phyloP scores from a whole-genome alignment of 1,140 invertebrate species.

The Metopolophium dirhodum region DNA sequence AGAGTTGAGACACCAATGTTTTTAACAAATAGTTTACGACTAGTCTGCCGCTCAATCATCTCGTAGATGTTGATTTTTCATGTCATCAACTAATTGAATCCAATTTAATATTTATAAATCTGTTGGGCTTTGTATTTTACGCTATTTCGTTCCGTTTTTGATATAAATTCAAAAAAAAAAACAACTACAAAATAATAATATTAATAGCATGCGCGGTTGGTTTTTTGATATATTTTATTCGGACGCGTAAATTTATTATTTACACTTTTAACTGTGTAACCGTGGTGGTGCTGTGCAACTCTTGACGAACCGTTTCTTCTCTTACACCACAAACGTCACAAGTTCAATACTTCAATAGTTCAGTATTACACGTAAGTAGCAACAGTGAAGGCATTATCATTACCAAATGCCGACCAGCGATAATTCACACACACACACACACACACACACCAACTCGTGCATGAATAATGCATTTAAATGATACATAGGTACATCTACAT shows the following conservation, averaged over 20 bases:
- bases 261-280: not conserved
- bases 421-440: not conserved
- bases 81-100: not conserved
- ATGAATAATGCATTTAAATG: conserved; percentile 28
- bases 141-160: not conserved
- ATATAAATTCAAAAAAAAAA: not conserved
- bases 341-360: not conserved
- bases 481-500: not conserved
- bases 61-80: not conserved
- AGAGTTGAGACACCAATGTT: no score
- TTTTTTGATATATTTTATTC: not conserved
- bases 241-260: no score
- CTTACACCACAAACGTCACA: not conserved
- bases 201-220: not conserved
- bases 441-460: not conserved
- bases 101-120: not conserved
- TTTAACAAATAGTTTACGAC: not conserved
- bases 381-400: not conserved
- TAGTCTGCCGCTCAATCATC: no score
- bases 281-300: not conserved
- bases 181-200: not conserved
- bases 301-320: not conserved
- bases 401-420: not conserved
- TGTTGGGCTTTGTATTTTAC: not conserved
- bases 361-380: not conserved